These are phyloP conservation scores for Cherax destructor DNA, from an alignment of 1,140 invertebrate species.

Conservation along the genomic window DNA sequence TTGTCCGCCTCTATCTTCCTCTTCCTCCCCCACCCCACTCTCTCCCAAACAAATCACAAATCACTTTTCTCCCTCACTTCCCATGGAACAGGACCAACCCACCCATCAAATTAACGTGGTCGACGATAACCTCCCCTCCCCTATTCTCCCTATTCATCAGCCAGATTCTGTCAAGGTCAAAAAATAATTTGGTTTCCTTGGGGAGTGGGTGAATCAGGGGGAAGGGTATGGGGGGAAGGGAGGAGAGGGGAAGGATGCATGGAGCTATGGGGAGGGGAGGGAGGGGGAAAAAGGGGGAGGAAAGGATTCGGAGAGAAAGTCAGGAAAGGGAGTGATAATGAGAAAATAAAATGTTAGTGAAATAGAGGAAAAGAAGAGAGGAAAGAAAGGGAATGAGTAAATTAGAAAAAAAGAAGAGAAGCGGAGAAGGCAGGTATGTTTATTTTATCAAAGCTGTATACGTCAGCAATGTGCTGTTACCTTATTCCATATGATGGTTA, in stretches of 20 bases:
- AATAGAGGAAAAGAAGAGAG: neutral
- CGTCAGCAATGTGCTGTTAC: too few species aligned
- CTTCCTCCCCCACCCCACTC: neutral
- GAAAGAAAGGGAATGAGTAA: neutral
- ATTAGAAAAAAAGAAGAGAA: neutral
- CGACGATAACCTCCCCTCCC: neutral
- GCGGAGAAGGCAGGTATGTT: neutral
- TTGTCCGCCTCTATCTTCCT: neutral
- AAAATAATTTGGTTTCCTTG: conserved; percentile 3
- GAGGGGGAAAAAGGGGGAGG: neutral
- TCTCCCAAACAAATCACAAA: neutral
- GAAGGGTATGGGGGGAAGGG: neutral
- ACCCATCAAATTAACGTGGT: conserved; percentile 11
- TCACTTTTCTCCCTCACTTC: neutral
- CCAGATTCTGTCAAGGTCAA: conserved; percentile 12
- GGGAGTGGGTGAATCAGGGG: neutral
- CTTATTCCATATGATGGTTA: too few species aligned
- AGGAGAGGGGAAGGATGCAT: neutral
- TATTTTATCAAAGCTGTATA: too few species aligned
- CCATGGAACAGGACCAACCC: conserved; percentile 2
- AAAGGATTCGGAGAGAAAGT: neutral
- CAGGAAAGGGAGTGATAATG: neutral
- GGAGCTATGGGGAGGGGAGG: neutral
- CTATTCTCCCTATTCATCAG: neutral
- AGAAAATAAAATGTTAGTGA: neutral